phyloP scores from a whole-genome alignment of 2,797 vertebrate species.

The Acanthis flammea region DNA sequence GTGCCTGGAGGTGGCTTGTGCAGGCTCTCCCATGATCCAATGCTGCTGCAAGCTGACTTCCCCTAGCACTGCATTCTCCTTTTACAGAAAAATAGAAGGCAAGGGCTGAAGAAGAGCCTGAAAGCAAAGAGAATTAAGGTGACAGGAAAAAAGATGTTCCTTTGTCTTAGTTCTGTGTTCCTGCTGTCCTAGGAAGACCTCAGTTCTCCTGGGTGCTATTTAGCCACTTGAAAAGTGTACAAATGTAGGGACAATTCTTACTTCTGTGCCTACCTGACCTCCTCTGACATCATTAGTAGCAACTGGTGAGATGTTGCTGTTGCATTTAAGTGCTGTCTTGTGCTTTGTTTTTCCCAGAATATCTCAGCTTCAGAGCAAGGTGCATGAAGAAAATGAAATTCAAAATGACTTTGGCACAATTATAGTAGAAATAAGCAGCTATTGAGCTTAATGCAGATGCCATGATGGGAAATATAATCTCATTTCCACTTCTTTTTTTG shows the following conservation, averaged over 20 bases:
- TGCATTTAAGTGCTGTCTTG: slow-evolving; percentile 1
- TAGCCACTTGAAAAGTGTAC: background rate
- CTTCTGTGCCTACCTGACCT: background rate
- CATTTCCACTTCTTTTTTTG: background rate
- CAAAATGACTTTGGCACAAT: slow-evolving; percentile 7
- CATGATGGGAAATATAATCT: background rate
- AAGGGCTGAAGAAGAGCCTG: background rate
- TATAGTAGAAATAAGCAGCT: slow-evolving; percentile 12
- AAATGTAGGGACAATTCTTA: background rate
- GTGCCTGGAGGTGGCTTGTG: slow-evolving; percentile 35
- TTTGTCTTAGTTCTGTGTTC: background rate
- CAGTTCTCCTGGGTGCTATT: background rate
- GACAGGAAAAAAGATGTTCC: background rate
- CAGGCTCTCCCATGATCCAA: background rate
- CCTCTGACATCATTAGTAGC: background rate
- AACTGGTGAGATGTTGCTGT: background rate
- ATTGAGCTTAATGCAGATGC: slow-evolving; percentile 8
- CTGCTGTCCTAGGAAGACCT: background rate
- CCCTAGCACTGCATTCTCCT: background rate
- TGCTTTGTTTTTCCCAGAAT: slow-evolving; percentile 26
- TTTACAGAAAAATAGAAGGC: background rate
- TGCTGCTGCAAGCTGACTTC: slow-evolving; percentile 3
- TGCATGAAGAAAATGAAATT: slow-evolving; percentile 1
- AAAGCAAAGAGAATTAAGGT: background rate
- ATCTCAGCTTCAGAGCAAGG: background rate